These are phyloP conservation scores for Diadumene lineata DNA, from an alignment of 92 coral and sea anemone species.

Conservation along the genomic window DNA sequence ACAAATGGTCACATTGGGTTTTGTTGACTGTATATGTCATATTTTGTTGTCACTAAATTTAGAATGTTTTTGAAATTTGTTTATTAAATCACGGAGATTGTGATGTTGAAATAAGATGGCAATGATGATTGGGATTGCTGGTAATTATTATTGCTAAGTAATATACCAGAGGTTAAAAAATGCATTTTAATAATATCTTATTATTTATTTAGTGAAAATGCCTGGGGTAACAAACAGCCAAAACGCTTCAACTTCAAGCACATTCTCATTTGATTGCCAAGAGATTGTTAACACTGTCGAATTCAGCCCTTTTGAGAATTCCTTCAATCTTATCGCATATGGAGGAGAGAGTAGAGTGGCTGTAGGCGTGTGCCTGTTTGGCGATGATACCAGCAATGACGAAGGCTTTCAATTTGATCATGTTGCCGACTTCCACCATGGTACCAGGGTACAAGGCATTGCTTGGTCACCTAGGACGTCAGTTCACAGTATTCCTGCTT, in stretches of 20 bases:
- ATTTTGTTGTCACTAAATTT: too few species aligned
- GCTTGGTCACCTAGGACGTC: slow-evolving; percentile 92
- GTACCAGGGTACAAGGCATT: slow-evolving; percentile 76
- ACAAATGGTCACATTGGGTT: too few species aligned
- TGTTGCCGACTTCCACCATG: slow-evolving; percentile 89
- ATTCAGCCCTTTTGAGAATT: slow-evolving; percentile 81
- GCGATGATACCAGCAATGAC: slow-evolving; percentile 66
- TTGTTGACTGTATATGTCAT: too few species aligned
- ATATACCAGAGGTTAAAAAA: too few species aligned
- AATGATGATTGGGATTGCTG: too few species aligned
- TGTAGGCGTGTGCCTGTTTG: slow-evolving; percentile 76
- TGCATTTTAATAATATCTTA: not conserved
- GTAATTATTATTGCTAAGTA: too few species aligned
- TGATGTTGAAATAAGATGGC: too few species aligned
- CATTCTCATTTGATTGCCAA: slow-evolving; percentile 79
- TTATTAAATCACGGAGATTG: too few species aligned
- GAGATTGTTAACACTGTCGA: slow-evolving; percentile 87
- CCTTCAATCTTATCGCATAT: slow-evolving; percentile 80
- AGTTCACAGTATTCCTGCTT: slow-evolving; percentile 65
- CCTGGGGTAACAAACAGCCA: slow-evolving; percentile 42
- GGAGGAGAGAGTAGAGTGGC: slow-evolving; percentile 84
- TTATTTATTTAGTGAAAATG: slow-evolving; percentile 23
- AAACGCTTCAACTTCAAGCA: slow-evolving; percentile 56
- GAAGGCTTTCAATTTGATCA: slow-evolving; percentile 82
- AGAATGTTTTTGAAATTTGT: too few species aligned